Evolutionary conservation across 2,113 vertebrate species (phyloP), one percentile per base, ranked within the genome.

Genomic region (Entomyzon cyanotis): DNA sequence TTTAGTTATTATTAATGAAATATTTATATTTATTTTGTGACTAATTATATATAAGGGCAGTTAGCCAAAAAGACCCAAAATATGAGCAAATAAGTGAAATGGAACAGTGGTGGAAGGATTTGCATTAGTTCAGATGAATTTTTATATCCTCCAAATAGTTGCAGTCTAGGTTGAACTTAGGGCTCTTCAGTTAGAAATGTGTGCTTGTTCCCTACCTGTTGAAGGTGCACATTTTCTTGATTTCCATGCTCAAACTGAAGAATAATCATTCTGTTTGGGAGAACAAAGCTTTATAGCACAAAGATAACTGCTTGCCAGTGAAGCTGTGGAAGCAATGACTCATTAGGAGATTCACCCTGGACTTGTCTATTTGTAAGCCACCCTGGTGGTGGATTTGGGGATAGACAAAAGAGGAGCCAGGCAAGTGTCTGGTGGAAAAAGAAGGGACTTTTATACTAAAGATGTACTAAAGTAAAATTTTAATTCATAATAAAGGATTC

Each of bases 161-260:
- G 12, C 37, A 37, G 10, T 37, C 37, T 0, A 33, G 23, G 56
- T n/a, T 50, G 23, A 46, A 5, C 3, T 31, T 3, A 11, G 39
- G 31, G 24, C 21, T 78, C 20, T 25, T 44, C 23, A 76, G 15
- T 37, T 47, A 28, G 41, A 73, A 82, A n/a, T 15, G 4, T 31
- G 15, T 27, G 4, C 21, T 59, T 81, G 7, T 13, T 69, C 88
- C 33, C 35, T 90, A 15, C 35, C 37, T 44, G 13, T 13, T 74
- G 25, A 83, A 86, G 16, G 11, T 37, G 15, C 6, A 39, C 6
- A 35, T 53, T 44, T 63, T 27, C 37, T 65, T 39, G 12, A 44
- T 46, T 82, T 85, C 31, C 17, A 0, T 37, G 24, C 71, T 93
- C 37, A 69, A 33, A 15, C 12, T 53, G 15, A 67, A 53, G 18